Base-by-base conservation (phyloP, 2,888 invertebrate genomes). In the Cistogaster globosa region DNA sequence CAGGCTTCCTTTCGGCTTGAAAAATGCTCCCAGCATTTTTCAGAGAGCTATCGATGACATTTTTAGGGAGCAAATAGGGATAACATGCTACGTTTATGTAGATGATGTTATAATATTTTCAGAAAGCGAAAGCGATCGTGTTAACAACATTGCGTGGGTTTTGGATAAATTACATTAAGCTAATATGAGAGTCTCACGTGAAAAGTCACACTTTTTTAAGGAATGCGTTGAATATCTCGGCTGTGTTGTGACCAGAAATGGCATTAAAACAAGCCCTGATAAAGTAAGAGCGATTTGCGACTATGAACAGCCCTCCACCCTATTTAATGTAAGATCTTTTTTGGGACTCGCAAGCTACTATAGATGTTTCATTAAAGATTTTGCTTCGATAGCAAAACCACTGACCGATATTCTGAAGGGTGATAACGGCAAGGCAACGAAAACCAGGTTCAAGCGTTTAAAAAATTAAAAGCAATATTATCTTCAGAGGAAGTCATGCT, bases 391-490 rank as follows among this genome's bases (percentile, higher is more conserved):
- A 45, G 63, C 63, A 45, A 87, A 72, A 65, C 85, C 86, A 5
- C 20, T 87, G 14, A 86, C 83, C 11, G 86, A 87, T 26, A 84
- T 87, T 36, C 74, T 87, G n/a, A 86, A 86, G 26, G 83, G 85
- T 0, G 85, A 84, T 53, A 87, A 88, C 48, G 86, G 86, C 55
- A 87, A 78, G 62, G 77, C 87, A 71, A 87, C 58, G 75, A 80
- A 48, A 67, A 78, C n/a, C 74, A 82, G 36, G 42, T 75, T 14
- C 51, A 74, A 69, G 83, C 84, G 8, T 87, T 84, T 55, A 42
- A 84, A 26, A 87, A 77, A 18, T 16, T 82, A 8, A 87, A 76
- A 60, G 36, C 22, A 26, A 69, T 85, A 58, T 62, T 83, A 36
- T 18, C 67, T 16, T 83, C 69, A 18, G 81, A 84, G 45, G 67